phyloP scores from a whole-genome alignment of 2,888 invertebrate genomes.

The Phrixothrix hirtus region DNA sequence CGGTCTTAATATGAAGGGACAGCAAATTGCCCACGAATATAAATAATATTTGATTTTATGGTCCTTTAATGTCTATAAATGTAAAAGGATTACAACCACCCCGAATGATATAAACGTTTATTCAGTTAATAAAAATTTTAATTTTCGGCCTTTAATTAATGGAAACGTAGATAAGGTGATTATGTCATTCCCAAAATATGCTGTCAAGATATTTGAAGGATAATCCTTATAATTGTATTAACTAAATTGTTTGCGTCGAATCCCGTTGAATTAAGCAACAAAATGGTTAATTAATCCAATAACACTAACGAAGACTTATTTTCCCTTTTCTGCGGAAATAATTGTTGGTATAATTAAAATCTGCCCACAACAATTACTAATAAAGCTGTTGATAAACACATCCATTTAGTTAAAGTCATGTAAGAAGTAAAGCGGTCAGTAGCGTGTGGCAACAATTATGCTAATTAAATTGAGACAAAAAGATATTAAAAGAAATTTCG shows the following conservation, averaged over 20 bases:
- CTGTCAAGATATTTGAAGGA: too few species aligned
- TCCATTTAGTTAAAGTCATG: constrained; percentile 14
- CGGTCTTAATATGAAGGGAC: constrained; percentile 23
- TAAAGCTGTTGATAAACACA: constrained; percentile 12
- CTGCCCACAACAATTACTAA: background rate
- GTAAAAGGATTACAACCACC: too few species aligned
- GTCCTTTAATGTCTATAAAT: too few species aligned
- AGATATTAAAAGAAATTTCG: constrained; percentile 20
- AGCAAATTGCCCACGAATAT: constrained; percentile 25
- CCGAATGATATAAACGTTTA: too few species aligned
- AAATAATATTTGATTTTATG: constrained; percentile 13
- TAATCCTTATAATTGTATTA: too few species aligned
- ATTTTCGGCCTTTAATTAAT: too few species aligned
- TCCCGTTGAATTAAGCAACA: background rate
- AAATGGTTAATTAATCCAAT: constrained; percentile 1
- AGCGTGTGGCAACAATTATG: constrained; percentile 26
- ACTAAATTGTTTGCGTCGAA: background rate
- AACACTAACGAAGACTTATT: background rate
- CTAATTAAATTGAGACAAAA: constrained; percentile 22
- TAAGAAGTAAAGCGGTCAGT: constrained; percentile 10
- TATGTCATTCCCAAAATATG: too few species aligned
- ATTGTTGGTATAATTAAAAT: background rate
- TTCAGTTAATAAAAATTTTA: too few species aligned
- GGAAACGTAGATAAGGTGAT: too few species aligned
- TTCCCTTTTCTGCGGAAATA: background rate